These are phyloP conservation scores for Nephrocerus scutellatus DNA, from an alignment of 2,888 invertebrate genomes.

Conservation along the genomic window DNA sequence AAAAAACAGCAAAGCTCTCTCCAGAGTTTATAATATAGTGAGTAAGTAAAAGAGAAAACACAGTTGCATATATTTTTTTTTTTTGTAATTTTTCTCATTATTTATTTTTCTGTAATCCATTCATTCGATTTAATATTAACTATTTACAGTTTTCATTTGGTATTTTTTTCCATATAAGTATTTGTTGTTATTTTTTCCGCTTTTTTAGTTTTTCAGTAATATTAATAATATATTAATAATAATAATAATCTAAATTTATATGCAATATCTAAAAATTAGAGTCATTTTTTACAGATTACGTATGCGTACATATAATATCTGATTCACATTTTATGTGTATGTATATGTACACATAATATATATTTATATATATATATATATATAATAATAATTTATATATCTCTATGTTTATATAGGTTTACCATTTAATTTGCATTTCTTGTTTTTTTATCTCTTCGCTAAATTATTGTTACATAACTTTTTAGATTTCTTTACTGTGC, in stretches of 20 bases:
- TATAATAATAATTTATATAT: conserved; percentile 13
- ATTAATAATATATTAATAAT: conserved; percentile 12
- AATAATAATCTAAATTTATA: conserved; percentile 23
- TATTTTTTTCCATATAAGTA: conserved; percentile 1
- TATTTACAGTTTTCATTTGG: conserved; percentile 18
- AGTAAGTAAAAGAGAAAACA: conserved; percentile 3
- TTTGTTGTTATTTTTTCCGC: conserved; percentile 8
- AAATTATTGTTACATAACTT: too few relatives aligned
- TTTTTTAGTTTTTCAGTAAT: conserved; percentile 22
- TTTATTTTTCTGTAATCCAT: conserved; percentile 24
- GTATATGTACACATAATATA: conserved; percentile 20
- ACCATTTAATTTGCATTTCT: conserved; percentile 47
- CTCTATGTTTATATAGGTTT: conserved; percentile 29
- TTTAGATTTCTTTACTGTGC: too few relatives aligned
- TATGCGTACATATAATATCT: conserved; percentile 21
- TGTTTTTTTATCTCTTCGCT: conserved; percentile 24
- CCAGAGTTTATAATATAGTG: too few relatives aligned
- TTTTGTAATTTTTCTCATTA: conserved; percentile 23
- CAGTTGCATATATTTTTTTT: conserved; percentile 16
- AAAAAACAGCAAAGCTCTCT: too few relatives aligned
- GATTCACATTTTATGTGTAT: conserved; percentile 17
- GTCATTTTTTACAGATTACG: conserved; percentile 25
- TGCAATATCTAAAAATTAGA: conserved; percentile 25
- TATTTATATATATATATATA: conserved; percentile 22
- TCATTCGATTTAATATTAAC: conserved; percentile 22